A percentile compares a stretch with the other conserved stretches of the same genome.
These are phyloP conservation scores for Drosophila cognata DNA, from an alignment of 2,888 invertebrate genomes.

Conservation along the genomic window DNA sequence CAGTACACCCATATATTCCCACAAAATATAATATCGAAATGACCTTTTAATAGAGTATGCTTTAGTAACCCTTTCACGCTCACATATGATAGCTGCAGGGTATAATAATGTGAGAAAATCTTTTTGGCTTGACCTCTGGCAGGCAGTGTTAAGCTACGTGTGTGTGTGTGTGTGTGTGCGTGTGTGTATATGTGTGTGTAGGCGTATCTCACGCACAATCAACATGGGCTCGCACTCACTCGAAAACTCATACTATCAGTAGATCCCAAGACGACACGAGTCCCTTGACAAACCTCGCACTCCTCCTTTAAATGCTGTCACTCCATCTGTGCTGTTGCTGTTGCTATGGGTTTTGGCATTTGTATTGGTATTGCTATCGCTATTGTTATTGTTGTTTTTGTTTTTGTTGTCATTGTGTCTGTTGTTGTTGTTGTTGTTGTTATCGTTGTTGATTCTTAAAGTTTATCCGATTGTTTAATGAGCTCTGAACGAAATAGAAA, in stretches of 20 bases:
- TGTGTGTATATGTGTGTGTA: slow-evolving; percentile 12
- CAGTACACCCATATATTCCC: not conserved
- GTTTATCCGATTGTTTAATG: slow-evolving; percentile 74
- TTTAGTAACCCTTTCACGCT: not conserved
- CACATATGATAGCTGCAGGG: slow-evolving; percentile 8
- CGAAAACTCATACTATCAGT: not conserved
- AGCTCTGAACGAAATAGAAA: slow-evolving; percentile 73
- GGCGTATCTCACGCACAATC: slow-evolving; percentile 55
- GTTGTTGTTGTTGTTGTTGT: slow-evolving; percentile 20
- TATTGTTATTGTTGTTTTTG: slow-evolving; percentile 14
- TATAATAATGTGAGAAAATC: slow-evolving; percentile 22
- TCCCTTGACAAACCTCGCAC: not conserved
- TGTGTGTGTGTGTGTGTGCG: slow-evolving; percentile 9
- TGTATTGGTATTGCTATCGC: slow-evolving; percentile 11
- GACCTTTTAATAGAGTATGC: not conserved
- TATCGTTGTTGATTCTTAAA: slow-evolving; percentile 56
- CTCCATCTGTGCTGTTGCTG: slow-evolving; percentile 49
- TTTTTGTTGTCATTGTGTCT: no score
- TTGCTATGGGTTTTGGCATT: not conserved
- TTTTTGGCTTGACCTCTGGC: slow-evolving; percentile 32
- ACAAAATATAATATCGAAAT: not conserved
- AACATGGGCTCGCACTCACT: slow-evolving; percentile 34
- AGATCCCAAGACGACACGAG: slow-evolving; percentile 22
- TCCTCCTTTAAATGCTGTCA: slow-evolving; percentile 34
- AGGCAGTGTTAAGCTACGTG: not conserved